Conservation (phyloP, 2,888 invertebrate species). For the Perithous albicinctus region DNA sequence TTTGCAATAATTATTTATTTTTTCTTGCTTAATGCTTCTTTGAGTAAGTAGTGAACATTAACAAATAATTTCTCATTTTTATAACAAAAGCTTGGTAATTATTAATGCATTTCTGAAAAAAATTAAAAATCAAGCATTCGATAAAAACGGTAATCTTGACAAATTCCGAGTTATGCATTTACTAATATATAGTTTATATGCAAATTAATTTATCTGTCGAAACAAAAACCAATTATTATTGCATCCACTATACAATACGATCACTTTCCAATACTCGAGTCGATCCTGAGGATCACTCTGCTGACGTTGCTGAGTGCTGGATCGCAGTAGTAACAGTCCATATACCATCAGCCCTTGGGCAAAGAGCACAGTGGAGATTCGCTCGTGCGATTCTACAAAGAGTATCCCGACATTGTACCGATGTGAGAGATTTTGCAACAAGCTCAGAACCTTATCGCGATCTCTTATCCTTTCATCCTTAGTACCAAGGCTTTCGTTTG, state of each 20-base stretch:
- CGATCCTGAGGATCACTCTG: not conserved
- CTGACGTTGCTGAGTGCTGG: not conserved
- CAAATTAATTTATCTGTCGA: too few species aligned
- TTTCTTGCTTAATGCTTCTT: too few species aligned
- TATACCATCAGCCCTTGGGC: slow-evolving; percentile 12
- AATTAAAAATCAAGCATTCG: too few species aligned
- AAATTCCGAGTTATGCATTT: too few species aligned
- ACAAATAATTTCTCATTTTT: too few species aligned
- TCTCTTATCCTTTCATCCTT: not conserved
- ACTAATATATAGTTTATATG: too few species aligned
- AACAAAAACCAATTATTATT: not conserved
- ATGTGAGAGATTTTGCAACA: slow-evolving; percentile 6
- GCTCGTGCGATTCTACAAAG: not conserved
- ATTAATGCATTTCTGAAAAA: too few species aligned
- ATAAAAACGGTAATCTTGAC: too few species aligned
- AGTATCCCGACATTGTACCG: not conserved
- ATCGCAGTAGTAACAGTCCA: slow-evolving; percentile 25
- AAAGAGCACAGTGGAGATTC: not conserved
- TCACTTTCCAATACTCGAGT: not conserved
- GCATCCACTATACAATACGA: not conserved
- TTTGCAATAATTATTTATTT: too few species aligned
- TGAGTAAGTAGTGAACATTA: too few species aligned
- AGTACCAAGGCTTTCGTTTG: not conserved
- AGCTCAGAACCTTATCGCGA: not conserved
- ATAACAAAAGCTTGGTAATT: too few species aligned